Evolutionary conservation across 2,113 vertebrate genomes (phyloP).

Genomic region (Tamias sibiricus): DNA sequence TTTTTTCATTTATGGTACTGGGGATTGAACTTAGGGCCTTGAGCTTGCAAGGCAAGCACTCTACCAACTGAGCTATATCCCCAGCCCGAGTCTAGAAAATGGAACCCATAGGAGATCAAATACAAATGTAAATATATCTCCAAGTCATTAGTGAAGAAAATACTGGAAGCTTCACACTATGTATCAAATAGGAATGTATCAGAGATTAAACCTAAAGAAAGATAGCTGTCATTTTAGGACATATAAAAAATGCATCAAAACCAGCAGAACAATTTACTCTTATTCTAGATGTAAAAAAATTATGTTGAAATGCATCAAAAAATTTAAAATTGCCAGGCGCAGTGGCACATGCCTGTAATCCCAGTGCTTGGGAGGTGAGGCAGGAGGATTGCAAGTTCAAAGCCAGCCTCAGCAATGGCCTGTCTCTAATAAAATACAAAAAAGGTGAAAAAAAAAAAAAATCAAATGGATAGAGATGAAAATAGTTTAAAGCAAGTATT

Average conservation of each 20-base stretch:
- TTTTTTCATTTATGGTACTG: too few relatives aligned
- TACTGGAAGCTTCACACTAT: background rate
- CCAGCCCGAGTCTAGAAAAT: background rate
- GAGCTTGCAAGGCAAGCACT: too few relatives aligned
- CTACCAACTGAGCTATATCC: too few relatives aligned
- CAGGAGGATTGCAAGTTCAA: too few relatives aligned
- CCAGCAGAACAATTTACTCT: background rate
- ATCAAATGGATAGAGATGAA: background rate
- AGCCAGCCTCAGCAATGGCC: too few relatives aligned
- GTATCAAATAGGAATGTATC: background rate
- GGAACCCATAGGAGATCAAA: background rate
- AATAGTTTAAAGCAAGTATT: background rate
- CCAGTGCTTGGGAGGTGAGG: too few relatives aligned
- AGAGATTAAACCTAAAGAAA: constrained; percentile 11
- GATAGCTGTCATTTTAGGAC: constrained; percentile 2
- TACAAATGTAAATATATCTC: background rate
- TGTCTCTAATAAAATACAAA: too few relatives aligned
- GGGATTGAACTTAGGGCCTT: too few relatives aligned
- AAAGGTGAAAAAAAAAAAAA: too few relatives aligned
- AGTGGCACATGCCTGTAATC: too few relatives aligned
- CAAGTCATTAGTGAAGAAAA: background rate
- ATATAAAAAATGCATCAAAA: background rate
- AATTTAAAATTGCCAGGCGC: background rate
- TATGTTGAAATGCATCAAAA: background rate
- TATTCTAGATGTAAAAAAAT: background rate